phyloP scores from a whole-genome alignment of 2,113 vertebrate genomes.

The Corythoichthys intestinalis region DNA sequence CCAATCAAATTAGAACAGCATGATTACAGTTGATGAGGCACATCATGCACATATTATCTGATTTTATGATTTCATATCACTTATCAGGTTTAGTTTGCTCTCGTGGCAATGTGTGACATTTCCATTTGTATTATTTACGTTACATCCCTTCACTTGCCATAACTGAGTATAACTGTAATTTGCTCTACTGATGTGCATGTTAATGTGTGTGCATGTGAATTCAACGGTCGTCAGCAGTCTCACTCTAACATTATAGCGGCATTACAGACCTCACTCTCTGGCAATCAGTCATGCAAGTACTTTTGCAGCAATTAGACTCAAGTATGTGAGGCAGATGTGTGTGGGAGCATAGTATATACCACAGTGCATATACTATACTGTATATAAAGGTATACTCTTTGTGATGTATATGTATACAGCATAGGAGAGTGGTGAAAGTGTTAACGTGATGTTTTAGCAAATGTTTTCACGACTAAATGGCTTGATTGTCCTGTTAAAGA shows the following conservation, averaged over 20 bases:
- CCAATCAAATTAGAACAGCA: conserved; percentile 14
- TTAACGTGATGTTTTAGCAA: background rate
- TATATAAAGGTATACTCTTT: background rate
- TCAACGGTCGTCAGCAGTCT: conserved; percentile 54
- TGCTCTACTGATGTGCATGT: conserved; percentile 24
- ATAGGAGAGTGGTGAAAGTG: background rate
- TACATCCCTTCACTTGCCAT: conserved; percentile 17
- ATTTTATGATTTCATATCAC: background rate
- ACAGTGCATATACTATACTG: no score
- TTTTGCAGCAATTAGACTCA: conserved; percentile 46
- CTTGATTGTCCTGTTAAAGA: conserved; percentile 1
- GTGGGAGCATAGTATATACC: background rate
- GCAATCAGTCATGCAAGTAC: conserved; percentile 53
- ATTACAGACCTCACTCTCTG: conserved; percentile 40
- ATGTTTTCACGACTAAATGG: conserved; percentile 1
- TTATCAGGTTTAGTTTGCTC: conserved; percentile 8
- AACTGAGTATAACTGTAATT: conserved; percentile 34
- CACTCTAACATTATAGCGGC: conserved; percentile 39
- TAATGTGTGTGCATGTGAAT: conserved; percentile 14
- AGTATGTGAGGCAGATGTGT: conserved; percentile 18
- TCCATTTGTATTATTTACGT: conserved; percentile 16
- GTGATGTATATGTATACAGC: background rate
- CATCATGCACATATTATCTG: background rate
- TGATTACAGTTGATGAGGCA: conserved; percentile 8
- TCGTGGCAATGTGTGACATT: conserved; percentile 2